Percentiles rank a stretch among this genome's conserved stretches.
These are phyloP conservation scores for Micromesistius poutassou DNA, from an alignment of 2,797 vertebrate genomes.

Conservation along the genomic window DNA sequence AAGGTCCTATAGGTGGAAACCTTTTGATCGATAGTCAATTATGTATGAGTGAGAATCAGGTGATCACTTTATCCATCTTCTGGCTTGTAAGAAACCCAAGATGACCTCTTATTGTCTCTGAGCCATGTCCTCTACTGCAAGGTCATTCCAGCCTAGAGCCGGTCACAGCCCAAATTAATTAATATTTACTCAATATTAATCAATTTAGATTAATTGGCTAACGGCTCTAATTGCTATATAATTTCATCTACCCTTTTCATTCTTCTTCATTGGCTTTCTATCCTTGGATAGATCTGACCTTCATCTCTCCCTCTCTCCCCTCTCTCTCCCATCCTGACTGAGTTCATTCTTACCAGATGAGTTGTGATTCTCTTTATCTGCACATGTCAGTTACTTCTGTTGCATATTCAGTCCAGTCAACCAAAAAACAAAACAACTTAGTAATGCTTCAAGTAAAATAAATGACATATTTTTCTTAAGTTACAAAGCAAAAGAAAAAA, in stretches of 20 bases:
- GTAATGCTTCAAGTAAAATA: slow-evolving; percentile 54
- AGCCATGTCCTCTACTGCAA: slow-evolving; percentile 53
- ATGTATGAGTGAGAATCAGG: neutral
- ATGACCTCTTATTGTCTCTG: slow-evolving; percentile 62
- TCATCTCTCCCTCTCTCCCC: slow-evolving; percentile 69
- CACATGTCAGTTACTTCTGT: slow-evolving; percentile 82
- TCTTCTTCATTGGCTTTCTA: slow-evolving; percentile 74
- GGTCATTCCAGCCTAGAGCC: slow-evolving; percentile 73
- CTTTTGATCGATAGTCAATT: slow-evolving; percentile 4
- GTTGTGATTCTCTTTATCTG: slow-evolving; percentile 81
- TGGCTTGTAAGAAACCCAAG: slow-evolving; percentile 33
- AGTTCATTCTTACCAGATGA: slow-evolving; percentile 81
- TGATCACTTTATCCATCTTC: neutral
- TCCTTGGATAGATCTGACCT: slow-evolving; percentile 76
- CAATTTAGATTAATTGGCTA: slow-evolving; percentile 69
- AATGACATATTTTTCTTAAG: slow-evolving; percentile 27
- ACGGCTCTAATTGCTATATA: slow-evolving; percentile 66
- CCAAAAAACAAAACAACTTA: slow-evolving; percentile 62
- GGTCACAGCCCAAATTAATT: slow-evolving; percentile 72
- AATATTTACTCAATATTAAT: slow-evolving; percentile 76
- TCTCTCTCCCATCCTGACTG: slow-evolving; percentile 78
- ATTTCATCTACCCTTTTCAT: slow-evolving; percentile 72
- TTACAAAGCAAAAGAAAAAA: slow-evolving; percentile 18
- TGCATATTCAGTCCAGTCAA: slow-evolving; percentile 76
- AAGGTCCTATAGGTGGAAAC: neutral